Evolutionary conservation across 2,888 invertebrate genomes (phyloP).

Genomic region (Hedychridium roseum): DNA sequence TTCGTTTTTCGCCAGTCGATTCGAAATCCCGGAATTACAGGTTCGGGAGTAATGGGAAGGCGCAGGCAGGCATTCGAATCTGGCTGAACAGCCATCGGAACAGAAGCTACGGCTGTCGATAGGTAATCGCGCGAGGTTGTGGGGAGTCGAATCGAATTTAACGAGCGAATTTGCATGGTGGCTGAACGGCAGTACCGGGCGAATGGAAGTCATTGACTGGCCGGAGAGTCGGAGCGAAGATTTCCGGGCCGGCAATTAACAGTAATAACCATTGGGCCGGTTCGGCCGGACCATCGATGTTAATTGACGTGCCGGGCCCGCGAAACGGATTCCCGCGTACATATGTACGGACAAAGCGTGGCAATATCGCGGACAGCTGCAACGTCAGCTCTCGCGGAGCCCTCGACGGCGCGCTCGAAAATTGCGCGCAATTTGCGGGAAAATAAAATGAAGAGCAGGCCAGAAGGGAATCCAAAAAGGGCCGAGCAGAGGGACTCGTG

Average conservation of each 20-base stretch:
- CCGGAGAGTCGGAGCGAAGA: constrained; percentile 10
- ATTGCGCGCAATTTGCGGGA: constrained; percentile 45
- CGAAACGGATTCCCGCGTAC: constrained; percentile 35
- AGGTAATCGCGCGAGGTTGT: constrained; percentile 21
- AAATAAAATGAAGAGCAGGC: constrained; percentile 38
- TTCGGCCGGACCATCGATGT: constrained; percentile 42
- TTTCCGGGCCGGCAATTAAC: constrained; percentile 39
- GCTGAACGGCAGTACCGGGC: constrained; percentile 28
- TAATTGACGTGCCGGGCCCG: constrained; percentile 44
- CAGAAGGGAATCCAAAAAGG: constrained; percentile 5
- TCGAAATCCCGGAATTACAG: too few relatives aligned
- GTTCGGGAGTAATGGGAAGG: constrained; percentile 10
- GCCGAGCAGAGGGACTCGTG: constrained; percentile 2
- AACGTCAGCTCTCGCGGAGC: constrained; percentile 32
- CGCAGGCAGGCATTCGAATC: too few relatives aligned
- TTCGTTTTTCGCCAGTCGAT: too few relatives aligned
- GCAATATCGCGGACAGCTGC: constrained; percentile 33
- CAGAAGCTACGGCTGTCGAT: constrained; percentile 12
- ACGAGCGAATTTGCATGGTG: constrained; percentile 37
- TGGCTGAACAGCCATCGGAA: too few relatives aligned
- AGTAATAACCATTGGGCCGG: constrained; percentile 35
- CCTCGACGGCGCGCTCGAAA: too few relatives aligned
- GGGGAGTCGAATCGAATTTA: constrained; percentile 12
- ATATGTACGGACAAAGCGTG: too few relatives aligned
- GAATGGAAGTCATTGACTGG: constrained; percentile 12